Evolutionary conservation across 2,888 invertebrate genomes (phyloP).

Genomic region (Zeuzera pyrina): DNA sequence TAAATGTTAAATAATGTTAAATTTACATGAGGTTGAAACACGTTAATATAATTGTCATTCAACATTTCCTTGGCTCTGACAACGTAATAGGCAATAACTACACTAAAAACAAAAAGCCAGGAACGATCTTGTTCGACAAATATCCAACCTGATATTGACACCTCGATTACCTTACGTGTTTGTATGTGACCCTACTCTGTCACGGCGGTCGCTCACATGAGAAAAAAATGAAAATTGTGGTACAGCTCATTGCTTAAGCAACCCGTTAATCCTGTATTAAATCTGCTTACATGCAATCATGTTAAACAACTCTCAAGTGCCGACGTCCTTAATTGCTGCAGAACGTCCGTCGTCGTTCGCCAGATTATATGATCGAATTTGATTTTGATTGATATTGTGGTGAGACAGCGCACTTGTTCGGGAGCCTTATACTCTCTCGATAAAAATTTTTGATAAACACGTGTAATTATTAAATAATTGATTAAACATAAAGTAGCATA

Average conservation of each 20-base stretch:
- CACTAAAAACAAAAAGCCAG: neutral
- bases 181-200: slow-evolving; percentile 5
- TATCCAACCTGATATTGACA: slow-evolving; percentile 13
- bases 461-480: too few relatives aligned
- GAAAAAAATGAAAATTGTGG: slow-evolving; percentile 1
- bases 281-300: slow-evolving; percentile 17
- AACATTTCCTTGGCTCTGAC: too few relatives aligned
- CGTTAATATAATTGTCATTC: too few relatives aligned
- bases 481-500: too few relatives aligned
- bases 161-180: slow-evolving; percentile 5
- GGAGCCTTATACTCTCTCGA: slow-evolving; percentile 18
- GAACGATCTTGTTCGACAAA: slow-evolving; percentile 1
- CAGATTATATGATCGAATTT: slow-evolving; percentile 50
- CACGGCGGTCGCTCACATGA: slow-evolving; percentile 6
- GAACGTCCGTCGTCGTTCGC: slow-evolving; percentile 32
- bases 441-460: too few relatives aligned
- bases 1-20: too few relatives aligned
- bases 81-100: neutral
- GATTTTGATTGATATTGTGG: slow-evolving; percentile 59
- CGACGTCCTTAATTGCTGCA: slow-evolving; percentile 51
- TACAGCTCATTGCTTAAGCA: neutral
- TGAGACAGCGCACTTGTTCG: slow-evolving; percentile 33
- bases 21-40: too few relatives aligned
- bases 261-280: slow-evolving; percentile 5
- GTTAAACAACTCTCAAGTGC: slow-evolving; percentile 24